phyloP scores from a whole-genome alignment of 2,797 vertebrate genomes.

The Cryptoblepharus egeriae region DNA sequence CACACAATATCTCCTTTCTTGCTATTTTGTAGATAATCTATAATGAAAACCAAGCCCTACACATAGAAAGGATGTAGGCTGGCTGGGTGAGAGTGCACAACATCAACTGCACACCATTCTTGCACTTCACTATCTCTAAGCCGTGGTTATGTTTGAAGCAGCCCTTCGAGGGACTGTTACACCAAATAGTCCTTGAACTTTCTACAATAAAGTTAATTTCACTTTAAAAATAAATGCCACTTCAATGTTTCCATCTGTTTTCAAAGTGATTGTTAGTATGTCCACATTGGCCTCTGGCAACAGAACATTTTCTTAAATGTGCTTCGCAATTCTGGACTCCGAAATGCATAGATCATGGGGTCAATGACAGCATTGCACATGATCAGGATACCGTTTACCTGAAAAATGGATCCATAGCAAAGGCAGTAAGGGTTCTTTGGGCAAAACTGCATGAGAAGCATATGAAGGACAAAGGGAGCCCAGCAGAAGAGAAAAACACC shows the following conservation, averaged over 20 bases:
- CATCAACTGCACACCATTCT: not conserved
- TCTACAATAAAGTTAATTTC: not conserved
- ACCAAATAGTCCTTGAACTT: not conserved
- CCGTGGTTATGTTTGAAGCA: not conserved
- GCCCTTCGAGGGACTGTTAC: not conserved
- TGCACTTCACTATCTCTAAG: not conserved
- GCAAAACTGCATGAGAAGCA: slow-evolving; percentile 88
- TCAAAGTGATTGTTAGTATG: not conserved
- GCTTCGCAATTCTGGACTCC: slow-evolving; percentile 86
- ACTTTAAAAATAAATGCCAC: not conserved
- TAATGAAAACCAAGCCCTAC: not conserved
- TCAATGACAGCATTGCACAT: slow-evolving; percentile 93
- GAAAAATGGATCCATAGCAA: slow-evolving; percentile 93
- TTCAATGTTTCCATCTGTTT: not conserved
- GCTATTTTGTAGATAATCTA: not conserved
- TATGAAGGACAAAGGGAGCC: slow-evolving; percentile 92
- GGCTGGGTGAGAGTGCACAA: not conserved
- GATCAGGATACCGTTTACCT: slow-evolving; percentile 88
- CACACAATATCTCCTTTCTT: not conserved
- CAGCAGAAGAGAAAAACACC: slow-evolving; percentile 93
- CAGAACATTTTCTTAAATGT: slow-evolving; percentile 90
- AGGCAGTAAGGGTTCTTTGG: slow-evolving; percentile 92
- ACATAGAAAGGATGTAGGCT: too few species aligned
- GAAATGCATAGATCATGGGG: slow-evolving; percentile 94
- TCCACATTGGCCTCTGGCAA: slow-evolving; percentile 58